phyloP scores from a whole-genome alignment of 2,113 vertebrate species.

The Pachyramphus minor region DNA sequence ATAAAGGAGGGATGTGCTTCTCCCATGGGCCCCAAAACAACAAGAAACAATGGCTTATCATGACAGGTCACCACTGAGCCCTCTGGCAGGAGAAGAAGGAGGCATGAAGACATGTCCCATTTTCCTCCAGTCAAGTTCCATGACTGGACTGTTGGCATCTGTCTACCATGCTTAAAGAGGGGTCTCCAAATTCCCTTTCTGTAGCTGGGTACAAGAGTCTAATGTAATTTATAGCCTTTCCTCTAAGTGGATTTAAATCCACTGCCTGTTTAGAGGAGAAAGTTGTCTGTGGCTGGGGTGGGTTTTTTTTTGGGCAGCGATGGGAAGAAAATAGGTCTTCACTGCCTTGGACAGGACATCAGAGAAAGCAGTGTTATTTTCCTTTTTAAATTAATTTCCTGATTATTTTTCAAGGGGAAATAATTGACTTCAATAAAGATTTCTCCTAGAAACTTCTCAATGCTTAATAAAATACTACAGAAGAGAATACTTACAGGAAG shows the following conservation, averaged over 20 bases:
- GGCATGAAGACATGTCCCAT: neutral
- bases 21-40: neutral
- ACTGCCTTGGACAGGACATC: neutral
- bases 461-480: neutral
- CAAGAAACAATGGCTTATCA: neutral
- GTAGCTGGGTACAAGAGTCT: neutral
- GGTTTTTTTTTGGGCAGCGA: neutral
- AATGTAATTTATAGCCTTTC: neutral
- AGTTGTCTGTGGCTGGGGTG: too few species aligned
- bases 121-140: neutral
- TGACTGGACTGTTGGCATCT: neutral
- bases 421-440: neutral
- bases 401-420: neutral
- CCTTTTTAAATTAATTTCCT: neutral
- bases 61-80: neutral
- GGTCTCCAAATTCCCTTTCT: neutral
- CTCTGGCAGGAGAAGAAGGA: neutral
- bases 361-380: neutral
- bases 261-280: neutral
- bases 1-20: neutral
- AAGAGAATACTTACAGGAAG: neutral
- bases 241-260: neutral
- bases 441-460: neutral
- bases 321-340: neutral
- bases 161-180: neutral